Percentiles rank a stretch among this genome's conserved stretches.
phyloP scores from a whole-genome alignment of 2,797 vertebrate genomes.

The Heteromormyrus szaboi region DNA sequence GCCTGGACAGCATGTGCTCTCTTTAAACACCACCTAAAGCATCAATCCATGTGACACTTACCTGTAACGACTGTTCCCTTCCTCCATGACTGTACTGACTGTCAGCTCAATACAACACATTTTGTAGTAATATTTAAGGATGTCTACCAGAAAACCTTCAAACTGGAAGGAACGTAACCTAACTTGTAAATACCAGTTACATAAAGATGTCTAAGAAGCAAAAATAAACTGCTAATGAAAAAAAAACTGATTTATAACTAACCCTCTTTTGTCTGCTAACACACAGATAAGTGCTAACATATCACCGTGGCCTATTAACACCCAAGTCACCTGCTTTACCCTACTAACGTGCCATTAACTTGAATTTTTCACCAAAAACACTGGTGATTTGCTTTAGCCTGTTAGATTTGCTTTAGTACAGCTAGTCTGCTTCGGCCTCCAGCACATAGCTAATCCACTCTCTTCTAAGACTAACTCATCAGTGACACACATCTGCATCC shows the following conservation, averaged over 20 bases:
- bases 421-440: neutral
- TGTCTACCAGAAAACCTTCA: neutral
- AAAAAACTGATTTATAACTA: neutral
- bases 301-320: neutral
- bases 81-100: constrained; percentile 44
- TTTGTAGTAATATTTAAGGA: constrained; percentile 33
- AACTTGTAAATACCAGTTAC: neutral
- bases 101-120: constrained; percentile 49
- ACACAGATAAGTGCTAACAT: neutral
- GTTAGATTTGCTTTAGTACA: neutral
- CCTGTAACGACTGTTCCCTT: constrained; percentile 46
- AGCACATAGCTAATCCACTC: neutral
- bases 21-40: constrained; percentile 30
- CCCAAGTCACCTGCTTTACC: neutral
- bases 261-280: neutral
- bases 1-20: neutral
- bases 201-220: neutral
- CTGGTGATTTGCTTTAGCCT: neutral
- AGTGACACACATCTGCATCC: neutral
- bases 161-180: neutral
- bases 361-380: neutral
- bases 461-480: neutral
- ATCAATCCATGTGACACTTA: constrained; percentile 55
- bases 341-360: neutral
- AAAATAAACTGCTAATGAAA: neutral